These are phyloP conservation scores for Tenualosa ilisha DNA, from an alignment of 2,797 vertebrate species.

Conservation along the genomic window DNA sequence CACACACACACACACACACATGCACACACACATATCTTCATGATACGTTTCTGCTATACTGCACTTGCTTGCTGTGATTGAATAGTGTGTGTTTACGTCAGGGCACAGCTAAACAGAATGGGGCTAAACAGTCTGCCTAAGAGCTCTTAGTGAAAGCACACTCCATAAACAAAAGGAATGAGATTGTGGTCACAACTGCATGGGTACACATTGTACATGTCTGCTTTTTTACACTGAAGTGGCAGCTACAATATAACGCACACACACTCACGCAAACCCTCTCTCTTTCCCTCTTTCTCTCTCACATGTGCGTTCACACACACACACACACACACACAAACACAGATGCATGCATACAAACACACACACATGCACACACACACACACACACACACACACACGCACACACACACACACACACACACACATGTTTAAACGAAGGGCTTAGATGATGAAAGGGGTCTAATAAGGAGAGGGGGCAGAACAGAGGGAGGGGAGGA, in stretches of 20 bases:
- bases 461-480: not conserved
- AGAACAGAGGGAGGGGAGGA: not conserved
- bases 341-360: conserved; percentile 35
- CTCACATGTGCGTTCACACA: not conserved
- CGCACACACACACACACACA: conserved; percentile 36
- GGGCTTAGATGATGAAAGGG: conserved; percentile 7
- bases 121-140: not conserved
- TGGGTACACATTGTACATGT: not conserved
- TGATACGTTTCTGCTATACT: too few species aligned
- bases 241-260: not conserved
- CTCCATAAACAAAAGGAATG: not conserved
- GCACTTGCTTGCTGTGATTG: not conserved
- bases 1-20: too few species aligned
- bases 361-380: conserved; percentile 46
- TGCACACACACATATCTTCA: too few species aligned
- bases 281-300: too few species aligned
- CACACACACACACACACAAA: not conserved
- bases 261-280: not conserved
- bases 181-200: not conserved
- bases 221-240: not conserved
- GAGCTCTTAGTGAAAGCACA: not conserved
- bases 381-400: conserved; percentile 47
- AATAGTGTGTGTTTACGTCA: not conserved
- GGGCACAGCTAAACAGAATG: not conserved
- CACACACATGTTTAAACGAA: not conserved